Conservation (phyloP, 2,797 vertebrate species). For the Tadarida brasiliensis region DNA sequence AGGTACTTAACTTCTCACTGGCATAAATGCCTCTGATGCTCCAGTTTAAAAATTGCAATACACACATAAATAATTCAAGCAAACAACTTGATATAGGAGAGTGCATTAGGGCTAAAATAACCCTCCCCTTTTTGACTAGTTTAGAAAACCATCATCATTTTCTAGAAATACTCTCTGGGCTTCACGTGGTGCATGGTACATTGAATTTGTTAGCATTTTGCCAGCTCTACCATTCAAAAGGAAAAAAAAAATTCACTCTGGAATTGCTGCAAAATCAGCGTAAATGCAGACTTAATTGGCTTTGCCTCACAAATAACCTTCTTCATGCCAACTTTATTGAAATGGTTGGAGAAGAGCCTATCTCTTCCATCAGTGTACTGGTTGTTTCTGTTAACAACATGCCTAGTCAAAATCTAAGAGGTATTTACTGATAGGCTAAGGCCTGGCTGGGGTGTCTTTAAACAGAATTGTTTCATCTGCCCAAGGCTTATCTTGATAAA, state of each 20-base stretch:
- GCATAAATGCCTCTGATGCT: conserved; percentile 78
- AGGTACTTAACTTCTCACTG: conserved; percentile 76
- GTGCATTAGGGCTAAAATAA: conserved; percentile 83
- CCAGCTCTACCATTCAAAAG: conserved; percentile 77
- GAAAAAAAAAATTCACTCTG: conserved; percentile 59
- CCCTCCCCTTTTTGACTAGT: conserved; percentile 80
- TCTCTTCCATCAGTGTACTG: conserved; percentile 43
- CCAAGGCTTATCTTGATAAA: neutral
- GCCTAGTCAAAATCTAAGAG: conserved; percentile 31
- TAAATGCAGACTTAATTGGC: conserved; percentile 78
- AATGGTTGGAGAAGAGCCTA: conserved; percentile 35
- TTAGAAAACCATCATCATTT: conserved; percentile 84
- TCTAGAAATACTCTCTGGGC: conserved; percentile 82
- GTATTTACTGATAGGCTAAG: neutral
- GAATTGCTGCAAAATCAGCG: conserved; percentile 76
- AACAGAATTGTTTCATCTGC: neutral
- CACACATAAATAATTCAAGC: conserved; percentile 83
- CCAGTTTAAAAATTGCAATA: conserved; percentile 82
- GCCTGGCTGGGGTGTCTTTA: neutral
- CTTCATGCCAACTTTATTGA: conserved; percentile 62
- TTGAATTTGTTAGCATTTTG: conserved; percentile 80
- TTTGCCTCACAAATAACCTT: conserved; percentile 70
- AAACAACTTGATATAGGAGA: conserved; percentile 80
- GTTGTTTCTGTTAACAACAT: conserved; percentile 31
- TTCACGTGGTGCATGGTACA: conserved; percentile 73